Evolutionary conservation across 2,797 vertebrate genomes (phyloP), one percentile per base, ranked within the genome.

Genomic region (Podarcis siculus): DNA sequence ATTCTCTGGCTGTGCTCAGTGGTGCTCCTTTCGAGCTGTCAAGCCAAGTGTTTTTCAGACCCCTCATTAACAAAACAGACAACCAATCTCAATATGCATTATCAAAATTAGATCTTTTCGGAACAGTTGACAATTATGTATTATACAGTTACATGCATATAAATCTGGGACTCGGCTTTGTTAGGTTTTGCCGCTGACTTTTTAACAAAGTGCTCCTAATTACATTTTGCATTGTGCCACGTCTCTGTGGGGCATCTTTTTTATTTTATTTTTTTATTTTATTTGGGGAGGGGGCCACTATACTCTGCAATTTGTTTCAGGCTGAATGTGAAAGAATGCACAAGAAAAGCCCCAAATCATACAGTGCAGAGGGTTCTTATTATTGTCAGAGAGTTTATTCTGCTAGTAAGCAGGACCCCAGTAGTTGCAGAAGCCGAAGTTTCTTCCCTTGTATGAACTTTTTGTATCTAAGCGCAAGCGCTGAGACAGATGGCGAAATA

Each of bases 41-140:
- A 96, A 94, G 93, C 93, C 90, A 96, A 95, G 94, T 94, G 95
- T 96, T 96, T 96, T 96, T 95, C 94, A 96, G 95, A 96, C 88
- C 90, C 73, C 89, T 95, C 93, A 92, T 95, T 94, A 95, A 92
- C 92, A 94, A 89, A 93, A 90, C 94, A 95, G 89, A 89, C 95
- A 96, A 93, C 94, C 91, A 92, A 93, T 92, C 95, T 96, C 96
- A 95, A 96, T 96, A 94, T 94, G 94, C 90, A 89, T 96, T 96
- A 96, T 95, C 97, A 96, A 96, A 96, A 97, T 95, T 95, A 97
- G 96, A 96, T 96, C 96, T 97, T 95, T 95, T 95, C 94, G 94
- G 95, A 95, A 94, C 95, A 95, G 95, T 86, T 96, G 96, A 96
- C 96, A 95, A 95, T 97, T 96, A 94, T 84, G 89, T 95, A 95